Base-by-base conservation (phyloP, 2,113 vertebrate species). In the Brachyhypopomus gauderio region DNA sequence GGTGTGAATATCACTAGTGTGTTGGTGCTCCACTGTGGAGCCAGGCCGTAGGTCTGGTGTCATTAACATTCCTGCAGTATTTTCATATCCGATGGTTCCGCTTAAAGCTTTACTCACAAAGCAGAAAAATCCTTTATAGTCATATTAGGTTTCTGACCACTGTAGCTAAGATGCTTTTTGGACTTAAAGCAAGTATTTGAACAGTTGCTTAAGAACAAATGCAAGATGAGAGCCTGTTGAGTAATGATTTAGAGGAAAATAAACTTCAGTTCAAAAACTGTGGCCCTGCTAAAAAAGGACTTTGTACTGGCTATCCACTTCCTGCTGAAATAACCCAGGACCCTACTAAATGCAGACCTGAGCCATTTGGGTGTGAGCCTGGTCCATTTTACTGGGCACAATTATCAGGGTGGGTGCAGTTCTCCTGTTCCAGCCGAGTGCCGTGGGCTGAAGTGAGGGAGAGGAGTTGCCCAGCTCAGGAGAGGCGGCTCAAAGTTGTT, bases 1-100 rank as follows among this genome's bases (percentile, higher is more conserved):
- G 72, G 77, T 90, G 85, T 90, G 60, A 83, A 70, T 90, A 36
- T 78, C 62, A 77, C 62, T 75, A 58, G 55, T 81, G 48, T 55
- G 23, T 52, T 56, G 30, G 5, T 45, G 34, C 45, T 30, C 48
- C 72, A 22, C 56, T 20, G 52, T 11, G 45, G 38, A 59, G 23
- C 56, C 41, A 41, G 41, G 41, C 9, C 22, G 62, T 38, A 60
- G 25, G 60, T 0, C 1, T 55, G 27, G 22, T 72, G 25, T 59
- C 64, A 66, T 81, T 81, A 72, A 66, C 72, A 58, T 64, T 38
- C 5, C 14, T 64, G 6, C 11, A 72, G 22, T 64, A 69, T 84
- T 88, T 83, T 69, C 45, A 78, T 82, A 62, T 60, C 55, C 23
- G 71, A 20, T 58, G 78, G 19, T 52, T 3, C 16, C 2, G 62